phyloP scores from a whole-genome alignment of 2,113 vertebrate genomes.

The Dicaeum eximium region DNA sequence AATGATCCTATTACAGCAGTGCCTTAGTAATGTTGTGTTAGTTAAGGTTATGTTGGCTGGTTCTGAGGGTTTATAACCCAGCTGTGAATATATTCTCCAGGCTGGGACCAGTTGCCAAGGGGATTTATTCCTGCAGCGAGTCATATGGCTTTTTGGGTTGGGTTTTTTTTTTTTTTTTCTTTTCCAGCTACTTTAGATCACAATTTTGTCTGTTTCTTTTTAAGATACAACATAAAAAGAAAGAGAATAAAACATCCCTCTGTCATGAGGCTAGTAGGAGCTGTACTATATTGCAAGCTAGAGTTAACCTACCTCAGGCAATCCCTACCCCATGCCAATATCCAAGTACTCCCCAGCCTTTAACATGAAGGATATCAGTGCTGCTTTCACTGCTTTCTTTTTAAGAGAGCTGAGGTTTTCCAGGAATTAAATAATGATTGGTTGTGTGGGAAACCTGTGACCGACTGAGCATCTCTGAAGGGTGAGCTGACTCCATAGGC shows the following conservation, averaged over 20 bases:
- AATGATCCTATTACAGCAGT: conserved; percentile 22
- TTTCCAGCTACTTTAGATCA: not conserved
- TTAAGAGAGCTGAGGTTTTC: not conserved
- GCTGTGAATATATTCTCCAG: conserved; percentile 1
- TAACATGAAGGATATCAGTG: not conserved
- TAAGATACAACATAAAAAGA: not conserved
- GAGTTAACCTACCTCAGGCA: not conserved
- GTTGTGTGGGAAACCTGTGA: not conserved
- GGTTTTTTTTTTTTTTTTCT: not conserved
- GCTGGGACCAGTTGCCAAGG: not conserved
- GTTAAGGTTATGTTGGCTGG: conserved; percentile 40
- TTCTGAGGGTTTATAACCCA: conserved; percentile 32
- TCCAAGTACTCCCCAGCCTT: not conserved
- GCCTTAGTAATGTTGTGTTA: conserved; percentile 1
- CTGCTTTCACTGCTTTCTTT: not conserved
- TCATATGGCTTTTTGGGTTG: not conserved
- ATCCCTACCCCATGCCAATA: not conserved
- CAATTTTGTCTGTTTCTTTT: not conserved
- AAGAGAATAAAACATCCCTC: not conserved
- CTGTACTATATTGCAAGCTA: not conserved
- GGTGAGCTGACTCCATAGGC: not conserved
- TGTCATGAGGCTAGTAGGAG: not conserved
- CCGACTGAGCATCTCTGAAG: not conserved
- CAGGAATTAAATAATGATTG: not conserved
- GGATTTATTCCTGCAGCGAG: not conserved